Base-by-base conservation (phyloP, 2,113 vertebrate genomes). In the Collichthys lucidus region DNA sequence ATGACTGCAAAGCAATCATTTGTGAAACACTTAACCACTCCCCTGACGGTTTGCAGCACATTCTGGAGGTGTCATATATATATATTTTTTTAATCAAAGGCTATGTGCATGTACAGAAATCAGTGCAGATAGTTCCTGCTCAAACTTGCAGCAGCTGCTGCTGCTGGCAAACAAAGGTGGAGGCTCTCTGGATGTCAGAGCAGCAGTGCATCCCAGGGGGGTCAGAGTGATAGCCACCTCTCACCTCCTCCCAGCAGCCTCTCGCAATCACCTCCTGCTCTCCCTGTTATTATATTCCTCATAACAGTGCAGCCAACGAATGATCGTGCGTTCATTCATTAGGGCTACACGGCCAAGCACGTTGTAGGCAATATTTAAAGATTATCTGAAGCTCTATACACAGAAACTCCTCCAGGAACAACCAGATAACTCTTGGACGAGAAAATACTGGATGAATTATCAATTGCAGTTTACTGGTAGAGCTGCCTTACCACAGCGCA, bases 1-100 rank as follows among this genome's bases (percentile, higher is more conserved):
- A 29, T 29, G 40, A 46, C 77, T 82, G 74, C 65, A 52, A 50
- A 60, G 73, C 55, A 83, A 76, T 87, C 61, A 78, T 74, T 77
- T 53, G 50, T 31, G 73, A 85, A 76, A 82, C 22, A 47, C 63
- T 83, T 71, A 59, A 63, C 79, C 79, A 65, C 57, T 60, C 66
- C 29, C 62, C 14, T 56, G 64, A 69, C 55, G 49, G 50, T 70
- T 70, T 56, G 24, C 20, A 66, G 61, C 47, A 68, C 74, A 73
- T 26, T 64, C 29, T 70, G 57, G 35, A 63, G 50, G 82, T 68
- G 86, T 87, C 35, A 35, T 3, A 60, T 35, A 2, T 26, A 26
- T 42, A 44, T 35, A 8, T 35, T 42, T 49, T 42, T 49, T 40
- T 70, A 57, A 55, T 56, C 26, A 22, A 57, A 74, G 72, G 60